phyloP scores from a whole-genome alignment of 2,888 invertebrate species.

The Tenthredo mesomela region DNA sequence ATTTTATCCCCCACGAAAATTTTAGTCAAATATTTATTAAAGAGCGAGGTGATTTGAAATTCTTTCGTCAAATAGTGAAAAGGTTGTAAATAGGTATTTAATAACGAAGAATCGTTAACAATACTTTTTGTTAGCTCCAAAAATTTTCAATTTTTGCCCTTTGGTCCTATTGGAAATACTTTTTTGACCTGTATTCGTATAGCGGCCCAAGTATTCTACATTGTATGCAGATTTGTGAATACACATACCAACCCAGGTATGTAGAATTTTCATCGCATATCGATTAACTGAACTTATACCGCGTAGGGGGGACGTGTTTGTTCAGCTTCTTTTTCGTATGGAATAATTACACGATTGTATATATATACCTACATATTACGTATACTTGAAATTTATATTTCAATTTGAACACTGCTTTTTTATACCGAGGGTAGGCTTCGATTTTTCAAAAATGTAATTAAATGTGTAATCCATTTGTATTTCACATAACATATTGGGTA shows the following conservation, averaged over 20 bases:
- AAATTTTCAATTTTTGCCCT: neutral
- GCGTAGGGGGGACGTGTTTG: neutral
- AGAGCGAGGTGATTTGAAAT: neutral
- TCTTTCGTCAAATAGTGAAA: neutral
- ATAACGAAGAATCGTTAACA: neutral
- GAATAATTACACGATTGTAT: slow-evolving; percentile 16
- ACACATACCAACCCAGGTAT: neutral
- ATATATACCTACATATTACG: neutral
- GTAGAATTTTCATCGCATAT: slow-evolving; percentile 8
- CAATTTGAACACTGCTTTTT: neutral
- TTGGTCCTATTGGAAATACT: neutral
- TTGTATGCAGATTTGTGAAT: neutral
- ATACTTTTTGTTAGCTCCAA: neutral
- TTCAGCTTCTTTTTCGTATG: neutral
- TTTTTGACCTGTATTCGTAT: neutral
- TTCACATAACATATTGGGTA: neutral
- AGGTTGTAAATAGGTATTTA: neutral
- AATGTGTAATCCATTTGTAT: neutral
- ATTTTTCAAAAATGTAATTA: slow-evolving; percentile 13
- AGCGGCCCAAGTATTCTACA: neutral
- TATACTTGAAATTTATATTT: slow-evolving; percentile 30
- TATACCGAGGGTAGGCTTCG: neutral
- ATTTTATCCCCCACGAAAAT: neutral
- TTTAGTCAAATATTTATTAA: neutral
- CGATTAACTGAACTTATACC: slow-evolving; percentile 5